Percentiles rank a stretch among this genome's conserved stretches.
phyloP scores from a whole-genome alignment of 1,140 invertebrate species.

The Bombus soroeensis region DNA sequence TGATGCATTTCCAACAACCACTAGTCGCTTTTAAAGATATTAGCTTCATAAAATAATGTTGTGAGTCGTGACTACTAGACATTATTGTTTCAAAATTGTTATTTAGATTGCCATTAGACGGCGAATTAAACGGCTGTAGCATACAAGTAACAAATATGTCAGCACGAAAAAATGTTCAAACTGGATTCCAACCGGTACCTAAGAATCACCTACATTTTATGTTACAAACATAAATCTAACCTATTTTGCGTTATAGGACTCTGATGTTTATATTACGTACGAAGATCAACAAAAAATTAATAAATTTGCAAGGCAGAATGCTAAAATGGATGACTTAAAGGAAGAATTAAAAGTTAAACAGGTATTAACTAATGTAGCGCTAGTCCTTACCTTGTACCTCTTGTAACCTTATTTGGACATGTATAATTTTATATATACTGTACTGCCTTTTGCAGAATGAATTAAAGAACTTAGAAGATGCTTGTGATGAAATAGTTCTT shows the following conservation, averaged over 20 bases:
- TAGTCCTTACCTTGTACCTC: not conserved
- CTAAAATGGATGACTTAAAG: slow-evolving; percentile 94
- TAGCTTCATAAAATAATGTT: not conserved
- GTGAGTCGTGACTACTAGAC: not conserved
- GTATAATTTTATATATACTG: not conserved
- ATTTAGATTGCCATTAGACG: not conserved
- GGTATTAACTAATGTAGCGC: slow-evolving; percentile 78
- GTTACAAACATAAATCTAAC: slow-evolving; percentile 36
- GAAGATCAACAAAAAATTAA: slow-evolving; percentile 99
- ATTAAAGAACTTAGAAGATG: slow-evolving; percentile 96
- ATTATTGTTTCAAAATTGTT: not conserved
- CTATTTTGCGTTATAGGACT: slow-evolving; percentile 85
- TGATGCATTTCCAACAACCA: not conserved
- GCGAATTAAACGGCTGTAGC: slow-evolving; percentile 9
- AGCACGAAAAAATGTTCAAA: slow-evolving; percentile 73
- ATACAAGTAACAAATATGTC: slow-evolving; percentile 68
- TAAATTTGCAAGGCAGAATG: slow-evolving; percentile 96
- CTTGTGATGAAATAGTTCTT: slow-evolving; percentile 93
- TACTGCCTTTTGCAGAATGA: slow-evolving; percentile 86
- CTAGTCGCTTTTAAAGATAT: not conserved
- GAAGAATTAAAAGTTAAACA: slow-evolving; percentile 94
- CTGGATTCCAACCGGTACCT: slow-evolving; percentile 76
- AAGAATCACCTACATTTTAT: slow-evolving; percentile 12
- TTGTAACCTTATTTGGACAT: slow-evolving; percentile 68
- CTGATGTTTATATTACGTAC: slow-evolving; percentile 96